Base-by-base conservation (phyloP, 2,113 vertebrate species). In the Indri indri region DNA sequence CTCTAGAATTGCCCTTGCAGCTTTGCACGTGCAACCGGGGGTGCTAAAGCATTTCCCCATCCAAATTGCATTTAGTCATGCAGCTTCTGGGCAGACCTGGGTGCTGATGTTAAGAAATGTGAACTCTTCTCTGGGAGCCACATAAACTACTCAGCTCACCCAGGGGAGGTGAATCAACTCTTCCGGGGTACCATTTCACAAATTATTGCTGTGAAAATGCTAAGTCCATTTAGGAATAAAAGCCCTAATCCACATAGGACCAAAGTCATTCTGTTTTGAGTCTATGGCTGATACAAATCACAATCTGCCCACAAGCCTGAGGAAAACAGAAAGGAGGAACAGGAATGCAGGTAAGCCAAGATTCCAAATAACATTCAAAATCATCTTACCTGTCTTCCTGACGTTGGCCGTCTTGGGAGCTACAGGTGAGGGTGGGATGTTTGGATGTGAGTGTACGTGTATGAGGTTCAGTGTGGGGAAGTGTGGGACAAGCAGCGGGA, bases 221-320 rank as follows among this genome's bases (percentile, higher is more conserved):
- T 81, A 94, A 91, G 65, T 88, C 30, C 47, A 40, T 52, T 95
- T 76, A 90, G 70, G 34, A 71, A 93, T 87, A 73, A 77, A 92
- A 97, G 34, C 65, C 79, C 81, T 94, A 66, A 50, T 22, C 83
- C 87, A 25, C 16, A 23, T 0, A 74, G 85, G 30, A 95, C 52
- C 54, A 95, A 94, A 94, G 59, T 76, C 22, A 54, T 76, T 80
- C 70, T 84, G 14, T 91, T 96, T 96, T 73, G 91, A 70, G 83
- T 88, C 68, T 63, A 74, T 57, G 74, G 74, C 54, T 86, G 34
- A 34, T 84, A 90, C 91, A 90, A 98, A 93, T 88, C 95, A 95
- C 32, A 98, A 98, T 98, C 98, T 98, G 98, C 98, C 98, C 98
- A 98, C 96, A 98, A 98, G 98, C 98, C 95, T 97, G 87, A 96